A percentile compares a stretch with the other conserved stretches of the same genome.
These are phyloP conservation scores for Cyprinella venusta DNA, from an alignment of 2,797 vertebrate genomes.

Conservation along the genomic window DNA sequence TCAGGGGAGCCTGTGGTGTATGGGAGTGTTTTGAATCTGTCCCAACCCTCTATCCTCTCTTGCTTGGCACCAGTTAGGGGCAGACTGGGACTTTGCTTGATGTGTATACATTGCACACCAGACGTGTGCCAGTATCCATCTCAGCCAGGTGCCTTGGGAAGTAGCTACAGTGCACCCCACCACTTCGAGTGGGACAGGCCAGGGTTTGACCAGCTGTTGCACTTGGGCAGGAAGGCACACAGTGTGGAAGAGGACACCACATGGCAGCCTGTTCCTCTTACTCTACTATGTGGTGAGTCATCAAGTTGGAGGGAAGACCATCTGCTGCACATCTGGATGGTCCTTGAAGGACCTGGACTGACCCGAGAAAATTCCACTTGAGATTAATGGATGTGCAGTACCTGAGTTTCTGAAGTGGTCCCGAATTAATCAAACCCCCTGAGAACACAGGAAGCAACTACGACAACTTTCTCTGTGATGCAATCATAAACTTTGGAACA, in stretches of 20 bases:
- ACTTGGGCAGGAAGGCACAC: background rate
- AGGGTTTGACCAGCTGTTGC: conserved; percentile 14
- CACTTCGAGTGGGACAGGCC: background rate
- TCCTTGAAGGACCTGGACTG: background rate
- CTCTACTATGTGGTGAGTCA: background rate
- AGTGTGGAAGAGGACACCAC: background rate
- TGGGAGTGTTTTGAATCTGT: background rate
- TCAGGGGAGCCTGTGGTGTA: background rate
- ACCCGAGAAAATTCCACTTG: background rate
- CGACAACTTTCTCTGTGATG: background rate
- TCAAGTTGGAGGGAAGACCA: background rate
- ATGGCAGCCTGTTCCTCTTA: background rate
- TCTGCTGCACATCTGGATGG: conserved; percentile 12
- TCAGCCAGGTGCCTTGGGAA: background rate
- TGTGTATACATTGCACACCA: background rate
- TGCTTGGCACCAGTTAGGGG: background rate
- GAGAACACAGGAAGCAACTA: background rate
- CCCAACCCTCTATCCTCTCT: background rate
- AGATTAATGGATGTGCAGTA: background rate
- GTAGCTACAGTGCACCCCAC: background rate
- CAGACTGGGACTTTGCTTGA: background rate
- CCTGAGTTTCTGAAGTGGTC: background rate
- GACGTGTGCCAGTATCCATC: background rate
- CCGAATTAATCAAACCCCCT: background rate
- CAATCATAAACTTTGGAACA: background rate